Base-by-base conservation (phyloP, 2,113 vertebrate species). In the Colius striatus region DNA sequence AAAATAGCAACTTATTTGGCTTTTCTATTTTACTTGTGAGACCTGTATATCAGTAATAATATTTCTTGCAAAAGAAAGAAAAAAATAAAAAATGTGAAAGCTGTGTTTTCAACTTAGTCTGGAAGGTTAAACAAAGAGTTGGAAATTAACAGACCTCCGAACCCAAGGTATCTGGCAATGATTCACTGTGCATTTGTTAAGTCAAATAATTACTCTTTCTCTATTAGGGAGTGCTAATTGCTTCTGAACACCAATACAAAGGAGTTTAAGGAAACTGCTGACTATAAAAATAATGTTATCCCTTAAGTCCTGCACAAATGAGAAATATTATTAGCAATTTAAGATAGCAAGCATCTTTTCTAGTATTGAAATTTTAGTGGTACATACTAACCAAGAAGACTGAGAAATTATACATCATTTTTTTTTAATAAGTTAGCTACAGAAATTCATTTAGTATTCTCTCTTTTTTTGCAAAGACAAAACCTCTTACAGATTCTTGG, bases 221-320 rank as follows among this genome's bases (percentile, higher is more conserved):
- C 88, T 77, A 89, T 92, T 92, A 90, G 48, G n/a, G 70, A 90
- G 73, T 78, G 94, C 54, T 96, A 94, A 95, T 94, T 95, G 84
- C 92, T 97, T 92, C 76, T 87, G 94, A 92, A 92, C 45, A 84
- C 73, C 76, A 92, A 76, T 89, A 92, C 80, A 90, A 86, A 23
- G 3, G 48, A 78, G 50, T 62, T 93, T 50, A 83, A 86, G 58
- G 86, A 78, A 88, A 87, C n/a, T 61, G 88, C 90, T 95, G 73
- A 90, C 92, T 94, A 50, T 61, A 88, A 68, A 84, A 96, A 78
- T 74, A 84, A 77, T 81, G 92, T 72, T 84, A 68, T 88, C 76
- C 54, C 45, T 78, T 84, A 86, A 72, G 19, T 86, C 75, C 36
- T 62, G 25, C 38, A 71, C n/a, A 80, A 93, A 75, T 68, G 36